Evolutionary conservation across 2,888 invertebrate species (phyloP).

Genomic region (Hydraecia micacea): DNA sequence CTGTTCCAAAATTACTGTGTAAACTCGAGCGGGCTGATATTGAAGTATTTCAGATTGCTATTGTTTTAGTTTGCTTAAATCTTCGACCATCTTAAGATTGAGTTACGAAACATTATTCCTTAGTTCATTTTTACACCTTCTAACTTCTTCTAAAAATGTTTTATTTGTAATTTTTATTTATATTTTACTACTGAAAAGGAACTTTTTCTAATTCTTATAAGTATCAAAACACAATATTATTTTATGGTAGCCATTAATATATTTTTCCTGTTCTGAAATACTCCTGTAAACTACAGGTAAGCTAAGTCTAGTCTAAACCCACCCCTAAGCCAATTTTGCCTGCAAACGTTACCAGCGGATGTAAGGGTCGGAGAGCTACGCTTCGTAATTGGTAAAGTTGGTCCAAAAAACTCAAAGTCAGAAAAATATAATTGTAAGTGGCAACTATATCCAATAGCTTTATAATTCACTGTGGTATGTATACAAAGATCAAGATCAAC

Average conservation of each 20-base stretch:
- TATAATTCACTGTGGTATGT: too few relatives aligned
- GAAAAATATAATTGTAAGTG: background rate
- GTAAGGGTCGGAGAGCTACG: background rate
- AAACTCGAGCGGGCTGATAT: background rate
- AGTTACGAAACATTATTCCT: background rate
- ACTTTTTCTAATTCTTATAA: too few relatives aligned
- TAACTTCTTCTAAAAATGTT: background rate
- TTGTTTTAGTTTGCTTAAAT: background rate
- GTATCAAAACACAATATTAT: too few relatives aligned
- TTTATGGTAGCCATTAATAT: background rate
- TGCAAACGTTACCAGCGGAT: background rate
- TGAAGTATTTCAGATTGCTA: background rate
- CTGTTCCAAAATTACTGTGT: background rate
- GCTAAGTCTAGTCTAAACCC: background rate
- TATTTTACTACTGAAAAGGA: too few relatives aligned
- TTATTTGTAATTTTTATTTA: background rate
- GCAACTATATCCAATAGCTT: too few relatives aligned
- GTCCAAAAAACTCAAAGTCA: background rate
- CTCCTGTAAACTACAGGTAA: background rate
- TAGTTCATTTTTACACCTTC: too few relatives aligned
- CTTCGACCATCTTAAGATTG: too few relatives aligned
- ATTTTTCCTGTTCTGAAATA: background rate
- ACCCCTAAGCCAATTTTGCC: background rate
- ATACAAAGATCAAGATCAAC: too few relatives aligned
- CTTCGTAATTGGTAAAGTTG: constrained; percentile 15